These are phyloP conservation scores for Cuculus canorus DNA, from an alignment of 2,797 vertebrate species.

Conservation along the genomic window DNA sequence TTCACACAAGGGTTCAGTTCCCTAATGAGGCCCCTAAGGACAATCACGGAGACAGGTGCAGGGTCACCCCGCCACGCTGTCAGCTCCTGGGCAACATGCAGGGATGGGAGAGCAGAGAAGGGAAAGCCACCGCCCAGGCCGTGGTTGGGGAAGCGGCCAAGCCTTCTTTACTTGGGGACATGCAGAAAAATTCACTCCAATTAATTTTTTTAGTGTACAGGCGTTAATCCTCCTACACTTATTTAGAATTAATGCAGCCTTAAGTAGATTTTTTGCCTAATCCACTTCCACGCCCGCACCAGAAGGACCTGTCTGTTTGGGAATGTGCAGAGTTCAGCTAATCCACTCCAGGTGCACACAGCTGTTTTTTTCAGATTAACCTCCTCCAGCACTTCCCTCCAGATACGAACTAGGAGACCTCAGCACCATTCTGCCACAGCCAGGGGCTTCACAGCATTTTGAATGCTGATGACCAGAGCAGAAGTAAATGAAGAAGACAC, in stretches of 20 bases:
- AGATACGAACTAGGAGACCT: background rate
- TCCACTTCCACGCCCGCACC: background rate
- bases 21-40: conserved; percentile 58
- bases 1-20: conserved; percentile 37
- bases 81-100: fast-evolving
- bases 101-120: background rate
- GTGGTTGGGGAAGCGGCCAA: background rate
- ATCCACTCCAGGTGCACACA: background rate
- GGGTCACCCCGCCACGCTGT: fast-evolving
- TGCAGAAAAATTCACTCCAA: background rate
- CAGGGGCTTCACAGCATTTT: background rate
- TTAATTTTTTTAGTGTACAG: conserved; percentile 49
- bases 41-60: background rate
- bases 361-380: background rate
- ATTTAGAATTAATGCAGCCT: conserved; percentile 3
- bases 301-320: background rate
- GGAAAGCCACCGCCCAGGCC: background rate
- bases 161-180: background rate
- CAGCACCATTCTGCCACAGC: background rate
- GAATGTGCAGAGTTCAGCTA: conserved; percentile 8
- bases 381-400: background rate
- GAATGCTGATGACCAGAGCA: background rate
- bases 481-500: too few relatives aligned
- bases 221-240: background rate
- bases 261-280: conserved; percentile 56